phyloP scores from a whole-genome alignment of 1,140 invertebrate genomes.

The Vollenhovia emeryi region DNA sequence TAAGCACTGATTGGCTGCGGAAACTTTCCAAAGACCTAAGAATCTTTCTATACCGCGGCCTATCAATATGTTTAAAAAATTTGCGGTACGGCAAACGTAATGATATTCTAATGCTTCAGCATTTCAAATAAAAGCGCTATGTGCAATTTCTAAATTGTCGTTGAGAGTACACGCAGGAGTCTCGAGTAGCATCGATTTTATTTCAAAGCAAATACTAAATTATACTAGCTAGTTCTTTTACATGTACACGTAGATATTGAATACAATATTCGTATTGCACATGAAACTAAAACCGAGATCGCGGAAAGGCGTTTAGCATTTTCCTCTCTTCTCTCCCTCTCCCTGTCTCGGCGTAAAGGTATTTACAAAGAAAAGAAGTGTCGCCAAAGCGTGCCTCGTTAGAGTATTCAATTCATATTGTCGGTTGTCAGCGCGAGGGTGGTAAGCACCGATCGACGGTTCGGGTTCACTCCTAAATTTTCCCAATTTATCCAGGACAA shows the following conservation, averaged over 20 bases:
- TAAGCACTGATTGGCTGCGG: too few relatives aligned
- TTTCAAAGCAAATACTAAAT: slow-evolving; percentile 77
- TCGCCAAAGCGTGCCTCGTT: not conserved
- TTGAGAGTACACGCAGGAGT: not conserved
- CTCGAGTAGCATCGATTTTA: slow-evolving; percentile 63
- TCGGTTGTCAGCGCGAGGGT: slow-evolving; percentile 93
- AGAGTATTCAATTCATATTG: slow-evolving; percentile 86
- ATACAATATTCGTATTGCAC: slow-evolving; percentile 81
- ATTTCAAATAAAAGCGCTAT: not conserved
- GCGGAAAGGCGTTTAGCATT: not conserved
- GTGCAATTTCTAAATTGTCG: not conserved
- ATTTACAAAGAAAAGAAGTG: slow-evolving; percentile 80
- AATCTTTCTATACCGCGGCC: too few relatives aligned
- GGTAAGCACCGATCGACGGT: slow-evolving; percentile 92
- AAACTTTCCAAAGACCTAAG: too few relatives aligned
- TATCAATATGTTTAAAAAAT: too few relatives aligned
- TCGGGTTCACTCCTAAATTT: slow-evolving; percentile 97
- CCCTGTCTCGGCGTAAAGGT: slow-evolving; percentile 66
- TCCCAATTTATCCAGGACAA: slow-evolving; percentile 99
- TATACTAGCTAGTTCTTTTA: slow-evolving; percentile 68
- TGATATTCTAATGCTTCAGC: too few relatives aligned
- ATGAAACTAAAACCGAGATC: slow-evolving; percentile 77
- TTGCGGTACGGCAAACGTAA: too few relatives aligned
- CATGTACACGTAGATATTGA: slow-evolving; percentile 66
- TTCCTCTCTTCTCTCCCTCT: not conserved